Evolutionary conservation across 2,113 vertebrate genomes (phyloP).

Genomic region (Alosa alosa): DNA sequence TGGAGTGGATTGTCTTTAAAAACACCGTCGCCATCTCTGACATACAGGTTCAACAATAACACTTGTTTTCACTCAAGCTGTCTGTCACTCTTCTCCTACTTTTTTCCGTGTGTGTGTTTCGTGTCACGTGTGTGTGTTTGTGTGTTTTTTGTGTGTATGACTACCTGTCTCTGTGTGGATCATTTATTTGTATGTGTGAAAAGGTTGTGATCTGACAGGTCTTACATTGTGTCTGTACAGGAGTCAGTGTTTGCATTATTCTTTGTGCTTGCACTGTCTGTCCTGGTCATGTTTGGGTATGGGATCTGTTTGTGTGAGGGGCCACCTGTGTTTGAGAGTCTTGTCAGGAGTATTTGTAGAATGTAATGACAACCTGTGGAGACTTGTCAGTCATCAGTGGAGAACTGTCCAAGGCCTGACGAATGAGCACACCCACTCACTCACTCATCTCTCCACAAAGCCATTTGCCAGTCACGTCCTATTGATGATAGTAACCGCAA

Average conservation of each 20-base stretch:
- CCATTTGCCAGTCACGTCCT: background rate
- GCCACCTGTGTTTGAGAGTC: background rate
- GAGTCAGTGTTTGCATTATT: background rate
- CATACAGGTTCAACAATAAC: conserved; percentile 75
- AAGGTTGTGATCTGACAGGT: background rate
- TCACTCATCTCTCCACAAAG: background rate
- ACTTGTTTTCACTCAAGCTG: background rate
- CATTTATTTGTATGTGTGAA: background rate
- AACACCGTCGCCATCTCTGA: conserved; percentile 86
- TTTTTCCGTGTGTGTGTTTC: conserved; percentile 17
- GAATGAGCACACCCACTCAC: conserved; percentile 13
- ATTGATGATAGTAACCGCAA: background rate
- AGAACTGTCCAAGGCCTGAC: background rate
- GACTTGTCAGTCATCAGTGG: conserved; percentile 30
- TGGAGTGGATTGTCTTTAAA: conserved; percentile 96
- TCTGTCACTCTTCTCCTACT: background rate
- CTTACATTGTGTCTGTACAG: background rate
- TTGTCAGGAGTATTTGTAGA: conserved; percentile 5
- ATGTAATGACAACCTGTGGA: conserved; percentile 24
- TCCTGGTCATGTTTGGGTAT: background rate
- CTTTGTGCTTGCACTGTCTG: background rate
- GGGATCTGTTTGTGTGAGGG: background rate
- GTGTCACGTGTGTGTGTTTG: background rate
- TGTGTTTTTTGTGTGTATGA: background rate
- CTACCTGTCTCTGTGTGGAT: background rate